A percentile compares a stretch with the other conserved stretches of the same genome.
These are phyloP conservation scores for Chloroceryle inda DNA, from an alignment of 2,797 vertebrate genomes.

Conservation along the genomic window DNA sequence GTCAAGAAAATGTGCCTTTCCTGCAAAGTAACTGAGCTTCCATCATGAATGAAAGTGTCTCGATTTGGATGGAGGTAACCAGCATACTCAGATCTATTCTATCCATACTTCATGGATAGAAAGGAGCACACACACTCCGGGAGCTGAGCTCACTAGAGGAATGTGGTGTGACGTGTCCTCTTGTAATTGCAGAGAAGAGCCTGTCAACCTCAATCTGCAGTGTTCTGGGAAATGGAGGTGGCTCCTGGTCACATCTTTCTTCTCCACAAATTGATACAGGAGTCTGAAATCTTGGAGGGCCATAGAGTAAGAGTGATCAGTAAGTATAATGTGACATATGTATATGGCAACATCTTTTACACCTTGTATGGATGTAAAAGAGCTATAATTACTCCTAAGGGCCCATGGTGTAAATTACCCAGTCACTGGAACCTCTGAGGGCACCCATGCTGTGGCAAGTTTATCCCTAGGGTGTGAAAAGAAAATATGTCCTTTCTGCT, in stretches of 20 bases:
- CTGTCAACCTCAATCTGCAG: background rate
- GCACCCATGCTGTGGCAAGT: background rate
- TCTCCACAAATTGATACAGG: background rate
- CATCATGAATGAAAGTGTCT: background rate
- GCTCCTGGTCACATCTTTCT: background rate
- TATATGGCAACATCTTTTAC: background rate
- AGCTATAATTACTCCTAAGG: background rate
- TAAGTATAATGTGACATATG: background rate
- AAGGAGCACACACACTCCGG: accelerated
- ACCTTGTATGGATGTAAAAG: background rate
- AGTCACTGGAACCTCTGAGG: background rate
- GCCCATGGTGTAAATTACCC: accelerated
- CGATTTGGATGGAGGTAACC: background rate
- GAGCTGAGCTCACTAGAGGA: background rate
- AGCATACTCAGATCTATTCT: background rate
- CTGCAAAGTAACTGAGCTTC: background rate
- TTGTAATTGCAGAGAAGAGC: background rate
- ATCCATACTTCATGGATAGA: background rate
- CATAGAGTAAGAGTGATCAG: background rate
- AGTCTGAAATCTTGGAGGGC: background rate
- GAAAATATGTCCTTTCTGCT: background rate
- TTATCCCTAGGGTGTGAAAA: background rate
- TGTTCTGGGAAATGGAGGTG: background rate
- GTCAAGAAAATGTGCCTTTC: background rate
- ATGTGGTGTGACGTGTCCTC: background rate